phyloP scores from a whole-genome alignment of 2,888 invertebrate genomes.

The Mechanitis messenoides region DNA sequence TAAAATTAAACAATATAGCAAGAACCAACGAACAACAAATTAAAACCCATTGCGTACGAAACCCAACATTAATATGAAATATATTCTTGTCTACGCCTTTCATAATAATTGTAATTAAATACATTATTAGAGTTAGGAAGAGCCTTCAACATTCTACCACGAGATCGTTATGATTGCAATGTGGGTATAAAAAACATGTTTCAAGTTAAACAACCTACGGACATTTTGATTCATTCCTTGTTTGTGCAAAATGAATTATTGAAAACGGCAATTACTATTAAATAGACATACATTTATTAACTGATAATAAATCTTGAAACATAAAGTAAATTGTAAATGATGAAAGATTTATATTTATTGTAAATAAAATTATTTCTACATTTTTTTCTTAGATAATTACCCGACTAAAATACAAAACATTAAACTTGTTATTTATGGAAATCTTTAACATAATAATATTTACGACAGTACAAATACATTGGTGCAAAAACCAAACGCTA shows the following conservation, averaged over 20 bases:
- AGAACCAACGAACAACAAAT: too few relatives aligned
- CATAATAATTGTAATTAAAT: constrained; percentile 28
- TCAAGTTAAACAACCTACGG: constrained; percentile 24
- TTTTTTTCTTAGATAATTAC: neutral
- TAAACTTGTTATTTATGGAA: neutral
- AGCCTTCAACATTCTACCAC: constrained; percentile 60
- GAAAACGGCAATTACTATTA: constrained; percentile 4
- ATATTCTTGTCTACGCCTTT: constrained; percentile 22
- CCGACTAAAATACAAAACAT: neutral
- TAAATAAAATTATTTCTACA: neutral
- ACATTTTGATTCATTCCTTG: constrained; percentile 21
- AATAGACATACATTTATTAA: neutral
- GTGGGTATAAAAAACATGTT: constrained; percentile 40
- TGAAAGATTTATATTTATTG: neutral
- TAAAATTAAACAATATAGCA: too few relatives aligned
- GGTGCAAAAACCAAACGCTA: constrained; percentile 13
- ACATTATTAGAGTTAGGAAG: constrained; percentile 47
- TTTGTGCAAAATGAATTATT: constrained; percentile 20
- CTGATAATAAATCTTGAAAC: neutral
- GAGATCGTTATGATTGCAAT: constrained; percentile 50
- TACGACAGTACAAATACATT: neutral
- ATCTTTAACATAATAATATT: too few relatives aligned
- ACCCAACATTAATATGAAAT: constrained; percentile 3
- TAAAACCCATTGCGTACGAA: neutral
- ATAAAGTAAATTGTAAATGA: neutral